phyloP scores from a whole-genome alignment of 2,888 invertebrate species.

The Phyto melanocephala region DNA sequence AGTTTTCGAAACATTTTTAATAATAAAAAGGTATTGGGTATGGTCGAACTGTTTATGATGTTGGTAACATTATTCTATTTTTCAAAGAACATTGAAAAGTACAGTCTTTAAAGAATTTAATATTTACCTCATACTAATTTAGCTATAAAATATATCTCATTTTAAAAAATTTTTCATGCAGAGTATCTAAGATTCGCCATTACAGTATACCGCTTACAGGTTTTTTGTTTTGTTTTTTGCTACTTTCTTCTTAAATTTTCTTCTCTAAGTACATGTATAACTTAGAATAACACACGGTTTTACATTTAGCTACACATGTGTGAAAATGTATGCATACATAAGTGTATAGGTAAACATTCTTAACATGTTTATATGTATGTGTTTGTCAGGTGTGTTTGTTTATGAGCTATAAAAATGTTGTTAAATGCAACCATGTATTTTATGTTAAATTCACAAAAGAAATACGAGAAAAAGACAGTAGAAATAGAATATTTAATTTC shows the following conservation, averaged over 20 bases:
- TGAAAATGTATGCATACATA: neutral
- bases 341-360: neutral
- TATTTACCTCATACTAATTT: no score
- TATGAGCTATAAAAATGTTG: conserved; percentile 37
- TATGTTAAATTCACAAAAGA: conserved; percentile 1
- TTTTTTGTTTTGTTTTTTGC: neutral
- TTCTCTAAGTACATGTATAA: neutral
- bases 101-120: no score
- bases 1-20: neutral
- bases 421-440: conserved; percentile 33
- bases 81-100: no score
- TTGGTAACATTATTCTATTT: no score
- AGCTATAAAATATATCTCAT: no score
- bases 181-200: neutral
- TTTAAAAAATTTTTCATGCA: neutral
- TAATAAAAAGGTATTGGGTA: neutral
- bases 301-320: neutral
- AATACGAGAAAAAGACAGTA: neutral
- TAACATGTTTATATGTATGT: neutral
- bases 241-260: neutral
- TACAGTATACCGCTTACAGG: neutral
- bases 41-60: no score
- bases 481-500: neutral
- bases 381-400: neutral
- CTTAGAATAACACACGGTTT: neutral